phyloP scores from a whole-genome alignment of 2,888 invertebrate species.

The Limnephilus marmoratus region DNA sequence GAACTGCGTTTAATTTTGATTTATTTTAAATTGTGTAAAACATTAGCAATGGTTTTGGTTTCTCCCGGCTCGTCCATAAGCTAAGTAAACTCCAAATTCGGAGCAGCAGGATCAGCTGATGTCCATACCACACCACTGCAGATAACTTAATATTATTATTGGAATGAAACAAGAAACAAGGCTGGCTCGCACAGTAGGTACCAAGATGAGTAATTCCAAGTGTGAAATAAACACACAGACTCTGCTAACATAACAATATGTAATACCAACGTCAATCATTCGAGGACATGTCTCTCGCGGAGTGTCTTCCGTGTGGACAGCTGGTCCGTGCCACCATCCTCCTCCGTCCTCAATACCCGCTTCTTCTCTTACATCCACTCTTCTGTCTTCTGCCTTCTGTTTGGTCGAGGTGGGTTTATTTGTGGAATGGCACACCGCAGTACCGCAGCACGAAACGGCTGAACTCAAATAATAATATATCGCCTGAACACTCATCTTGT shows the following conservation, averaged over 20 bases:
- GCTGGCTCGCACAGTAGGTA: neutral
- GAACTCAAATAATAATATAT: neutral
- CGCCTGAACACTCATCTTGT: neutral
- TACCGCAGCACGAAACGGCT: neutral
- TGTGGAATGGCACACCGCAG: constrained; percentile 13
- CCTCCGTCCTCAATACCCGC: neutral
- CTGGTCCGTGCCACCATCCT: neutral
- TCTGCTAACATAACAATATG: constrained; percentile 24
- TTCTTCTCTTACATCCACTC: neutral
- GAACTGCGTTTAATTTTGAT: too few species aligned
- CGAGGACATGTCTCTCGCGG: constrained; percentile 22
- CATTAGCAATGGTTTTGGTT: too few species aligned
- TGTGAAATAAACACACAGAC: constrained; percentile 36
- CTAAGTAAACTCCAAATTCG: too few species aligned
- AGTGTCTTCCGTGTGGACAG: constrained; percentile 35
- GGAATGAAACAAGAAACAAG: neutral
- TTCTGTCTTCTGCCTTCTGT: neutral
- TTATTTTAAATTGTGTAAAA: too few species aligned
- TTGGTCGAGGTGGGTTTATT: constrained; percentile 19
- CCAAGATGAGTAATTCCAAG: constrained; percentile 12
- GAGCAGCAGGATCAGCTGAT: neutral
- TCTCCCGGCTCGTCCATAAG: neutral
- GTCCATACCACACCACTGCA: neutral
- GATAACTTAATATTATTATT: constrained; percentile 16
- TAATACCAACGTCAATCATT: constrained; percentile 27